Evolutionary conservation across 2,113 vertebrate species (phyloP), one percentile per base, ranked within the genome.

Genomic region (Ranitomeya imitator): DNA sequence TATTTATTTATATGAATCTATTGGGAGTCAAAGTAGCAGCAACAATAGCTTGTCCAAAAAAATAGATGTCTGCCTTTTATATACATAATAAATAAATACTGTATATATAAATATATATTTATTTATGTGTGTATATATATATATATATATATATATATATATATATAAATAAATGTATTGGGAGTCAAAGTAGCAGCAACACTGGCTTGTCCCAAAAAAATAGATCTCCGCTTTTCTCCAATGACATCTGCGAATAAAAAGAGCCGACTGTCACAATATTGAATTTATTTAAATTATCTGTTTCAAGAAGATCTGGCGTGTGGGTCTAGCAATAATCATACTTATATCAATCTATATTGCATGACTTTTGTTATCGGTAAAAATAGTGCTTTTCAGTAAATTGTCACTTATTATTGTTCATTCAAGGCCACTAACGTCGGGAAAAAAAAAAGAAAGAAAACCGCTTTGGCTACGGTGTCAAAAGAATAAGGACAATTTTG

Each of bases 401-500:
- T 97, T 97, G 97, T 97, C 96, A 95, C 93, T 95, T 95, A 96
- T 97, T 97, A 96, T 97, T 97, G 96, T 97, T 97, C 96, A 95
- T 93, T 95, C 94, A 95, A 94, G 96, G 94, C 95, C 93, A 96
- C 94, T 96, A 96, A 95, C 95, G 93, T 93, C 16, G 12, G 7
- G 26, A 71, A 71, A 74, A 45, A 73, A 37, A 52, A 52, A 51
- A 51, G 18, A 94, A 94, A 94, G 94, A 95, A 93, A 95, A 93
- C 96, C 96, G 95, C 95, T 93, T 94, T 91, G 92, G 94, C 96
- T 96, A 96, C 96, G 95, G 97, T 97, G 97, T 98, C 96, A 96
- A 94, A 97, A 97, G 97, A 97, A 98, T 97, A 95, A 96, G 96
- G 96, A 97, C 97, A 97, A 97, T 98, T 97, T 98, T 95, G 97